Evolutionary conservation across 2,113 vertebrate genomes (phyloP).

Genomic region (Bubo bubo): DNA sequence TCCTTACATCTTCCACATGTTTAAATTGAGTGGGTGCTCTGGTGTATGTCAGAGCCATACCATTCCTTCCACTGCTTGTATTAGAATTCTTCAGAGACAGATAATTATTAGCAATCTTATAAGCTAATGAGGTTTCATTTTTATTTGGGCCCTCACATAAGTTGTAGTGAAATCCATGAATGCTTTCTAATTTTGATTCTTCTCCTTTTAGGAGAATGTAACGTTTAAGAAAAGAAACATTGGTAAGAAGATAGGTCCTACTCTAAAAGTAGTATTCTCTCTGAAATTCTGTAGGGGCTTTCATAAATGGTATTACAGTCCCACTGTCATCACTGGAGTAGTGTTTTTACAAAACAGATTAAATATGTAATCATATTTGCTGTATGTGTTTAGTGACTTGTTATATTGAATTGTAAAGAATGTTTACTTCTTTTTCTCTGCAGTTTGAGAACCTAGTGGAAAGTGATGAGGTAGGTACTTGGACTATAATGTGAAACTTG

Average conservation of each 20-base stretch:
- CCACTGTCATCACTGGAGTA: neutral
- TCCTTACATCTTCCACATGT: neutral
- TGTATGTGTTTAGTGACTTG: neutral
- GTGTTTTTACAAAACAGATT: neutral
- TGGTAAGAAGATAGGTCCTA: neutral
- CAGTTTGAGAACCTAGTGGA: constrained; percentile 87
- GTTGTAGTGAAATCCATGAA: neutral
- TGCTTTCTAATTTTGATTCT: neutral
- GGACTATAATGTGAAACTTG: neutral
- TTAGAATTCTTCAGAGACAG: neutral
- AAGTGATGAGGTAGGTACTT: constrained; percentile 82
- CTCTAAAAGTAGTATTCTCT: neutral
- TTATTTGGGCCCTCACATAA: neutral
- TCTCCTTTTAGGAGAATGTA: neutral
- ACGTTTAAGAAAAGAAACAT: neutral
- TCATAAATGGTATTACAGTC: neutral
- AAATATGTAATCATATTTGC: neutral
- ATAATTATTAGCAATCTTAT: neutral
- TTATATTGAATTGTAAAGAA: neutral
- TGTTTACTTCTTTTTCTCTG: neutral
- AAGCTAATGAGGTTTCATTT: neutral
- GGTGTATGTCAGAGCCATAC: neutral
- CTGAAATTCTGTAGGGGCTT: neutral
- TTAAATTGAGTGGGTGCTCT: neutral
- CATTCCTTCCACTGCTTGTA: neutral